Evolutionary conservation across 1,140 invertebrate genomes (phyloP), one percentile per base, ranked within the genome.

Genomic region (Pinna nobilis): DNA sequence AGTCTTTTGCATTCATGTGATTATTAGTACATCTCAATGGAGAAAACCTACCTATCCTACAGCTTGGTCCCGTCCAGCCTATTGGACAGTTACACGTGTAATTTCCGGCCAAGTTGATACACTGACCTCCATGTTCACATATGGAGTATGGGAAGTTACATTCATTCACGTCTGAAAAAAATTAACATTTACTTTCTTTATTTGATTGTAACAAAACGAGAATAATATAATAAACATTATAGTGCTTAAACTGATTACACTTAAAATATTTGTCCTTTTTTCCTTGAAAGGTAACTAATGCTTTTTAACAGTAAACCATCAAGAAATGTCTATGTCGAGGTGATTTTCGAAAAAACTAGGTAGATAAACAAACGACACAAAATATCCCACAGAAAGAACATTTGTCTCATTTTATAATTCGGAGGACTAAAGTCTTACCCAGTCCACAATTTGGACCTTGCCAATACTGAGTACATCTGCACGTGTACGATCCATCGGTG

Each of bases 391-490:
- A n/a, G n/a, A n/a, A n/a, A n/a, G n/a, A n/a, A n/a, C n/a, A n/a
- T n/a, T n/a, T n/a, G n/a, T 18, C 7, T 9, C 11, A 49, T 11
- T n/a, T 18, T n/a, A 49, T 49, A n/a, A 49, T 49, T 18, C 4
- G 11, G 18, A 18, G 20, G 41, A 47, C 20, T 20, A 18, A 18
- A 7, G 11, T 23, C 15, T 7, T 39, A 75, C 73, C 83, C 55
- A 60, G 79, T 33, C 99, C 95, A 85, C 98, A 99, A 32, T 97
- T 92, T 90, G 98, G 98, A 18, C 98, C 98, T 25, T 94, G 95
- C 83, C 99, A 99, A 60, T 98, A 98, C 28, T 94, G 91, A 13
- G 97, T 96, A 90, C 98, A 99, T n/a, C 53, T 53, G 71, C 88
- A 89, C 7, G 50, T 70, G 71, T 84, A 87, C 23, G 60, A 70